phyloP scores from a whole-genome alignment of 1,140 invertebrate species.

The Metopolophium dirhodum region DNA sequence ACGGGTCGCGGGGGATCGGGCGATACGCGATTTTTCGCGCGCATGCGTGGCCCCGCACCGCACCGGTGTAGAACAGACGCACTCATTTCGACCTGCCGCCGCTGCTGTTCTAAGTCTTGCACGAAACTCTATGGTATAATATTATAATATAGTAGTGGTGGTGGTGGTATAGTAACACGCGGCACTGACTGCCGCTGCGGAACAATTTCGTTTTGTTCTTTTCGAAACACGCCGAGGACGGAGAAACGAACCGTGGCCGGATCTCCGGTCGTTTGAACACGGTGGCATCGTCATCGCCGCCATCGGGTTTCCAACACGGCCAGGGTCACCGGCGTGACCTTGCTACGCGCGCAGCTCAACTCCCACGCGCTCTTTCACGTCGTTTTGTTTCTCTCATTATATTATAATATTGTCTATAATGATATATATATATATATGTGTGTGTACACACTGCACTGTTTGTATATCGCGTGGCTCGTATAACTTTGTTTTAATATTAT shows the following conservation, averaged over 20 bases:
- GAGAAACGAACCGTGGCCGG: conserved; percentile 52
- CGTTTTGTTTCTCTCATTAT: conserved; percentile 23
- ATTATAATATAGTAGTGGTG: neutral
- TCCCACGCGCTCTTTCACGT: conserved; percentile 45
- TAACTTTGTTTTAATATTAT: neutral
- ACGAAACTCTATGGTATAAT: neutral
- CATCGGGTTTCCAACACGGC: conserved; percentile 52
- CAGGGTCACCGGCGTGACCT: conserved; percentile 52
- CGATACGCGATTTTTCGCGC: neutral
- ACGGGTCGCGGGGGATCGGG: neutral
- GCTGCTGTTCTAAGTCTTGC: neutral
- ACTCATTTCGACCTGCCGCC: neutral
- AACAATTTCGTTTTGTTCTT: conserved; percentile 44
- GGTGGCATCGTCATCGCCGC: conserved; percentile 47
- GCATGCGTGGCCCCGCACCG: neutral
- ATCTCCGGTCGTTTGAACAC: conserved; percentile 55
- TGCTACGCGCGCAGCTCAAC: conserved; percentile 22
- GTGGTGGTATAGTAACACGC: neutral
- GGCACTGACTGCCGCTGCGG: conserved; percentile 28
- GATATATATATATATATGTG: neutral
- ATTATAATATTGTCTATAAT: conserved; percentile 18
- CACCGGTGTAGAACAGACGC: neutral
- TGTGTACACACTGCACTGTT: neutral
- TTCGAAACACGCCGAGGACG: conserved; percentile 38
- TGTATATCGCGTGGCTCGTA: neutral